Evolutionary conservation across 2,797 vertebrate genomes (phyloP), one percentile per base, ranked within the genome.

Genomic region (Halcyon chelicuti): DNA sequence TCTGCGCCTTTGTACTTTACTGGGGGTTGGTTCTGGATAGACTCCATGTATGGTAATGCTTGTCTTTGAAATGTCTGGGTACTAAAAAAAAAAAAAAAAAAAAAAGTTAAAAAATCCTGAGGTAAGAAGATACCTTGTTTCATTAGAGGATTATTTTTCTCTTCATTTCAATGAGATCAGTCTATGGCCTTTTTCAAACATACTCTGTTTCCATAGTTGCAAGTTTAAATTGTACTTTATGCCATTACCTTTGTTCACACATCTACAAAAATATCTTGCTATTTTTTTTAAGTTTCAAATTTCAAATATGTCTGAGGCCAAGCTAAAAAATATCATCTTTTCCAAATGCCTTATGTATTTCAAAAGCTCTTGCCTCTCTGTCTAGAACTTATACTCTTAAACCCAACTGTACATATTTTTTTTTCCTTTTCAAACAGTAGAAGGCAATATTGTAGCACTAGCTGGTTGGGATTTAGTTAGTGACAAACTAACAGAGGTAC

Each of bases 161-260:
- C 9, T 80, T 3, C 0, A 29, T 58, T 81, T 66, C 49, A 46
- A 5, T 71, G 23, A 57, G 7, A 55, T 46, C 33, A 65, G 21
- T 5, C 14, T 75, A 20, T 78, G 29, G 4, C 3, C 44, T 74
- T 85, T 82, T 5, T 2, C 29, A 44, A 52, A 85, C 23, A 62
- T 6, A 10, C 26, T 15, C 16, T 33, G 26, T 92, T 95, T 94
- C 62, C 35, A 80, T 51, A 81, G 84, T 18, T 90, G 79, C 39
- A 57, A 29, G 14, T 67, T 82, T 44, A 83, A 86, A 54, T 75
- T 14, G 9, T 19, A 29, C 58, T 54, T 80, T 31, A 61, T 86
- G 66, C 13, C 51, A 47, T 62, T 72, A 52, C 22, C 11, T 81
- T 83, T 67, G 13, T 54, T 61, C 55, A 33, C 28, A 10, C 14